Percentiles rank a stretch among this genome's conserved stretches.
phyloP scores from a whole-genome alignment of 2,113 vertebrate species.

The Dolichallabes microphthalmus region DNA sequence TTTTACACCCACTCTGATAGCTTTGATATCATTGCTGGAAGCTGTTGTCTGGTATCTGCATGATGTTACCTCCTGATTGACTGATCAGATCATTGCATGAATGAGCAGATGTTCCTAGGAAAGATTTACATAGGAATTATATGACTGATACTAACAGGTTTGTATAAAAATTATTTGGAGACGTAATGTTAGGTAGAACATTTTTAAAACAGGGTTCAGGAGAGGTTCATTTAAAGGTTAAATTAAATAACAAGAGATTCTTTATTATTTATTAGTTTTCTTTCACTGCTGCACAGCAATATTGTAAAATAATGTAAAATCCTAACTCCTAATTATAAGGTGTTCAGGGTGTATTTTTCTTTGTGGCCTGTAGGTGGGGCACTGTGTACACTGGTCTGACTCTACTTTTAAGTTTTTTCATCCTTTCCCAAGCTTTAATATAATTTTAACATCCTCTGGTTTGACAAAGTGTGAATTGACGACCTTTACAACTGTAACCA shows the following conservation, averaged over 20 bases:
- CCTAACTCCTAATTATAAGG: background rate
- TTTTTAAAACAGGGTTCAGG: background rate
- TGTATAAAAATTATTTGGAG: background rate
- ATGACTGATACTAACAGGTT: background rate
- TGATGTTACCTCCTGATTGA: too few species aligned
- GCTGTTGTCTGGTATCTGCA: too few species aligned
- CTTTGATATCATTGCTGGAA: too few species aligned
- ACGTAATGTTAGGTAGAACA: background rate
- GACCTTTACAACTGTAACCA: too few species aligned
- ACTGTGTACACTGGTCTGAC: background rate
- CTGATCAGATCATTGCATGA: too few species aligned
- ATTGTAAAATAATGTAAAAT: background rate
- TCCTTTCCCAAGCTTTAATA: background rate
- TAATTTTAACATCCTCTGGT: too few species aligned
- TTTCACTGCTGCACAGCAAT: background rate
- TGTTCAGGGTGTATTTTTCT: background rate
- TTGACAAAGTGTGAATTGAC: too few species aligned
- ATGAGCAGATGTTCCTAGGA: too few species aligned
- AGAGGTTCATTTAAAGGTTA: background rate
- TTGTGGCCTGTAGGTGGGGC: conserved; percentile 13
- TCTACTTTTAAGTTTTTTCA: too few species aligned
- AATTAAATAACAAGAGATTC: background rate
- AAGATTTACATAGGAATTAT: background rate
- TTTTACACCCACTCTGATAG: too few species aligned
- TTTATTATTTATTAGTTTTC: background rate